Conservation (phyloP, 2,113 vertebrate species). For the Trinectes maculatus region DNA sequence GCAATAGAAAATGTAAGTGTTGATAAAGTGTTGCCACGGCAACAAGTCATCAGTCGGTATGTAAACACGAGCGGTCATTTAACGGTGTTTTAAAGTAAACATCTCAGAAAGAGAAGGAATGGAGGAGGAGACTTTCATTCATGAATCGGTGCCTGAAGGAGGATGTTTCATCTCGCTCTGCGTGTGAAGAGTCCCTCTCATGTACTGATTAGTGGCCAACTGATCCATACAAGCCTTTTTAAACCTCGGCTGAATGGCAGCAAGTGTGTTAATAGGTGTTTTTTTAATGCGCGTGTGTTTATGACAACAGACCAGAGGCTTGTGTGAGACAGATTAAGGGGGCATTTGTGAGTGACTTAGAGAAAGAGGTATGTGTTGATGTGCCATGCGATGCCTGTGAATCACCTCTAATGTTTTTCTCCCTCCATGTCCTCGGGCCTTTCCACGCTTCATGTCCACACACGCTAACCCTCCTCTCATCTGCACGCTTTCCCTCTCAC, state of each 20-base stretch:
- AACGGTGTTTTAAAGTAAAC: neutral
- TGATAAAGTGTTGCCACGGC: neutral
- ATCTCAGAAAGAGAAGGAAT: constrained; percentile 5
- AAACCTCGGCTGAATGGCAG: too few relatives aligned
- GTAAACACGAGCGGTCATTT: constrained; percentile 2
- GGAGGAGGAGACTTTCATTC: constrained; percentile 24
- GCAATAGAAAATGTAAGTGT: neutral
- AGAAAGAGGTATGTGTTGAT: constrained; percentile 77
- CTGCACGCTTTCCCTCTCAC: constrained; percentile 16
- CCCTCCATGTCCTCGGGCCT: constrained; percentile 65
- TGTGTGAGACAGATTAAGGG: constrained; percentile 58
- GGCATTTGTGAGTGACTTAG: constrained; percentile 62
- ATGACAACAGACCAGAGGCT: constrained; percentile 16
- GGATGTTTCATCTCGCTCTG: constrained; percentile 39
- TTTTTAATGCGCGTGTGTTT: constrained; percentile 4
- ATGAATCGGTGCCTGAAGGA: constrained; percentile 34
- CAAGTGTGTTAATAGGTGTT: constrained; percentile 5
- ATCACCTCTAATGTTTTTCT: constrained; percentile 82
- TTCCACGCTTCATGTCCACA: constrained; percentile 70
- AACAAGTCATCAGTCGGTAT: neutral
- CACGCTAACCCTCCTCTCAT: constrained; percentile 63
- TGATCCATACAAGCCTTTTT: constrained; percentile 56
- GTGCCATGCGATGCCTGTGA: constrained; percentile 72
- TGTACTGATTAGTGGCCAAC: constrained; percentile 55
- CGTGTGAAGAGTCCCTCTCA: constrained; percentile 62